phyloP scores from a whole-genome alignment of 2,797 vertebrate species.

The Sandelia bainsii region DNA sequence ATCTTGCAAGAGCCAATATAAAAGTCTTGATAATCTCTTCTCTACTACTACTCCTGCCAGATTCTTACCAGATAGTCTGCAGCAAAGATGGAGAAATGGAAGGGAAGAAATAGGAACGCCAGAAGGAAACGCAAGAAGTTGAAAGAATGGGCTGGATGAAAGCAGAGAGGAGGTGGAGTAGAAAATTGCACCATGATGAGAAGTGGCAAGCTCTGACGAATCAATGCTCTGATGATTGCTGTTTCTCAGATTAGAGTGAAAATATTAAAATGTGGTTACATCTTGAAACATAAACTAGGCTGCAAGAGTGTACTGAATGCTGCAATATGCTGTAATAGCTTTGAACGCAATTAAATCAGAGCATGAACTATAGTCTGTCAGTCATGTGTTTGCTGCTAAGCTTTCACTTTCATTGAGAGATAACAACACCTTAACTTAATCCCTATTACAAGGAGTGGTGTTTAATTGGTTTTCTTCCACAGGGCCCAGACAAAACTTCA shows the following conservation, averaged over 20 bases:
- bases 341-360: constrained; percentile 31
- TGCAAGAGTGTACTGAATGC: constrained; percentile 26
- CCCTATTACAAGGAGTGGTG: constrained; percentile 41
- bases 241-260: constrained; percentile 40
- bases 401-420: constrained; percentile 34
- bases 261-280: constrained; percentile 52
- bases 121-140: constrained; percentile 46
- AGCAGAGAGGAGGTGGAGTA: constrained; percentile 50
- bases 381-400: constrained; percentile 22
- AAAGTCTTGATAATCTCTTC: constrained; percentile 66
- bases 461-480: constrained; percentile 58
- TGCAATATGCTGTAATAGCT: constrained; percentile 60
- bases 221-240: constrained; percentile 30
- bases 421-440: constrained; percentile 39
- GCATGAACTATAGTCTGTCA: constrained; percentile 22
- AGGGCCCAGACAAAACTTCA: constrained; percentile 30
- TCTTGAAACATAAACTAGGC: constrained; percentile 48
- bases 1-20: constrained; percentile 67
- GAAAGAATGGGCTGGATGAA: constrained; percentile 57
- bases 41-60: constrained; percentile 19
- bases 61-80: constrained; percentile 26
- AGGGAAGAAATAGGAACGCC: constrained; percentile 19
- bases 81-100: constrained; percentile 23
- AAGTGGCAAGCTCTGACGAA: constrained; percentile 50
- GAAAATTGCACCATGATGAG: constrained; percentile 59